Evolutionary conservation across 2,113 vertebrate genomes (phyloP).

Genomic region (Misgurnus mizolepis): DNA sequence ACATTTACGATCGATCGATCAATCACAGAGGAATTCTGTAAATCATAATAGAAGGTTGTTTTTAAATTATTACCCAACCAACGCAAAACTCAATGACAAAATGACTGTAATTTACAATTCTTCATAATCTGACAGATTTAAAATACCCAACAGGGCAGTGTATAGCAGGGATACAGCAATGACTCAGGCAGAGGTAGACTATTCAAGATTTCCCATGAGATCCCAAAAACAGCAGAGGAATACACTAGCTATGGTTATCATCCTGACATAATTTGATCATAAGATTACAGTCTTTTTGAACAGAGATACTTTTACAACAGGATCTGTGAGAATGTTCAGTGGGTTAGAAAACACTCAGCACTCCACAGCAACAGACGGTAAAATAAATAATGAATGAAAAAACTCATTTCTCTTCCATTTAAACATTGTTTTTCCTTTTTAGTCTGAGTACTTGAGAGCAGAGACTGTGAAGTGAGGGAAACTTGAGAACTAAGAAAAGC

Average conservation of each 20-base stretch:
- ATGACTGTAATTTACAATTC: background rate
- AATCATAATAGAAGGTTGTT: too few species aligned
- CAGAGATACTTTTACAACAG: background rate
- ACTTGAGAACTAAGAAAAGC: conserved; percentile 53
- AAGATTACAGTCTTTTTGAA: background rate
- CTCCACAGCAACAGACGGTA: conserved; percentile 6
- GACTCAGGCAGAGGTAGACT: background rate
- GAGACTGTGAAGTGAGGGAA: conserved; percentile 14
- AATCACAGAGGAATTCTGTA: too few species aligned
- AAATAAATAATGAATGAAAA: conserved; percentile 34
- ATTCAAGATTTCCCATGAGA: background rate
- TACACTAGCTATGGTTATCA: background rate
- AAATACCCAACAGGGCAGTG: background rate
- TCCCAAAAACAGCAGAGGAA: background rate
- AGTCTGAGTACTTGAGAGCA: conserved; percentile 64
- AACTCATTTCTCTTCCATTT: conserved; percentile 44
- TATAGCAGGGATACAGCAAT: background rate
- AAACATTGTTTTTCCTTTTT: conserved; percentile 48
- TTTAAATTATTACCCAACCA: too few species aligned
- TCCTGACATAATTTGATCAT: conserved; percentile 14
- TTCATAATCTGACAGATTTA: background rate
- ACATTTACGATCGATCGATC: too few species aligned
- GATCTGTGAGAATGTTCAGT: conserved; percentile 1
- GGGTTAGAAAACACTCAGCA: conserved; percentile 9
- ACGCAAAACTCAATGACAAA: background rate